A percentile compares a stretch with the other conserved stretches of the same genome.
Conservation (phyloP, 2,888 invertebrate species). For the Calliphora vomitoria region DNA sequence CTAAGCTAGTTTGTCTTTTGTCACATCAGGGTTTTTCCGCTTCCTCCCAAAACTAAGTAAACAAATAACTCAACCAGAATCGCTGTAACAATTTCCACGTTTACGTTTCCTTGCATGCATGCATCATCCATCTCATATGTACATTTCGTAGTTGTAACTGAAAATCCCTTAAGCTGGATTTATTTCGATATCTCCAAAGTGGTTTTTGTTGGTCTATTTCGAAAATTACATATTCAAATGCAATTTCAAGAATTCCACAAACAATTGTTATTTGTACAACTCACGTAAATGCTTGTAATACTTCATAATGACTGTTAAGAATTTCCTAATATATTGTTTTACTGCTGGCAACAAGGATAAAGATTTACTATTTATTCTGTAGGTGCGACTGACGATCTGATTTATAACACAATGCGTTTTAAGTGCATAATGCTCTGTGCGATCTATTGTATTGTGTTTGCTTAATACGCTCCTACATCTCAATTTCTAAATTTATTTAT, state of each 20-base stretch:
- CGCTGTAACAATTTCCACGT: neutral
- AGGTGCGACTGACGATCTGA: conserved; percentile 58
- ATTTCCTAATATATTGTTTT: conserved; percentile 16
- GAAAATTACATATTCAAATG: neutral
- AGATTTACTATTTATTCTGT: conserved; percentile 40
- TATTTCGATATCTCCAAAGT: neutral
- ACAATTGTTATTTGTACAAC: conserved; percentile 31
- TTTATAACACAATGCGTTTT: conserved; percentile 50
- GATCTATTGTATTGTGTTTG: neutral
- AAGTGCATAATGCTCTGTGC: neutral
- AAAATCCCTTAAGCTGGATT: conserved; percentile 37
- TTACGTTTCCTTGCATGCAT: neutral
- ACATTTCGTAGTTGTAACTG: conserved; percentile 2
- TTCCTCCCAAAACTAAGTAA: conserved; percentile 24
- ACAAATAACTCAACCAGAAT: conserved; percentile 9
- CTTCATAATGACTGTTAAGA: conserved; percentile 38
- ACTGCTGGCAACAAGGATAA: conserved; percentile 27
- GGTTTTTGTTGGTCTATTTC: neutral
- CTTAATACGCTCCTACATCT: neutral
- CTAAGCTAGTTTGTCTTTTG: conserved; percentile 55
- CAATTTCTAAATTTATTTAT: neutral
- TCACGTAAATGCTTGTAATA: conserved; percentile 47
- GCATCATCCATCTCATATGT: conserved; percentile 4
- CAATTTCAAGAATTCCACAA: conserved; percentile 5
- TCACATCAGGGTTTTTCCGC: conserved; percentile 57